Evolutionary conservation across 1,140 invertebrate species (phyloP).

Genomic region (Glomeris maerens): DNA sequence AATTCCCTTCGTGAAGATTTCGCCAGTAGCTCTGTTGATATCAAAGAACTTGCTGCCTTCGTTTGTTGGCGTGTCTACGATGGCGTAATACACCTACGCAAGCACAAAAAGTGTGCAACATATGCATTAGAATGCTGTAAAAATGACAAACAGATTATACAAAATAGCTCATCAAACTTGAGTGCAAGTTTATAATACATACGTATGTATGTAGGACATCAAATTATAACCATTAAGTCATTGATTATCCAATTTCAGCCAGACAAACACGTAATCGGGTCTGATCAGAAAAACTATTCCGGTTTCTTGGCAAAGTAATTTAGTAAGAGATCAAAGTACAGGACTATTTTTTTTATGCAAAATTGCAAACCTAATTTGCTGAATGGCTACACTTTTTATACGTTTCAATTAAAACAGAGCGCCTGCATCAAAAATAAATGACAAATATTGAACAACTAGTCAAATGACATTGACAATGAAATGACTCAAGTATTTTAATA

Average conservation of each 20-base stretch:
- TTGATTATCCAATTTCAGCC: neutral
- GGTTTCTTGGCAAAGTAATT: no score
- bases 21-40: constrained; percentile 82
- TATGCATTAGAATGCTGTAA: constrained; percentile 1
- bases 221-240: neutral
- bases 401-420: no score
- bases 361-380: no score
- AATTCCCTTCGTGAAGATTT: constrained; percentile 82
- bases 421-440: no score
- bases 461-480: no score
- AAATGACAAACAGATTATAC: constrained; percentile 1
- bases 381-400: no score
- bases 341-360: no score
- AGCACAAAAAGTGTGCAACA: constrained; percentile 8
- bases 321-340: no score
- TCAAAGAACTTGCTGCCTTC: constrained; percentile 88
- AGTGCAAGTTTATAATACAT: neutral
- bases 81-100: constrained; percentile 69
- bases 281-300: no score
- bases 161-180: neutral
- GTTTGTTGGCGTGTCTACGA: constrained; percentile 74
- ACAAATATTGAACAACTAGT: no score
- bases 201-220: neutral
- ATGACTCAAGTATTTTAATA: no score
- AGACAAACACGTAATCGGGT: neutral